A percentile compares a stretch with the other conserved stretches of the same genome.
Conservation (phyloP, 2,113 vertebrate species). For the Protobothrops mucrosquamatus region DNA sequence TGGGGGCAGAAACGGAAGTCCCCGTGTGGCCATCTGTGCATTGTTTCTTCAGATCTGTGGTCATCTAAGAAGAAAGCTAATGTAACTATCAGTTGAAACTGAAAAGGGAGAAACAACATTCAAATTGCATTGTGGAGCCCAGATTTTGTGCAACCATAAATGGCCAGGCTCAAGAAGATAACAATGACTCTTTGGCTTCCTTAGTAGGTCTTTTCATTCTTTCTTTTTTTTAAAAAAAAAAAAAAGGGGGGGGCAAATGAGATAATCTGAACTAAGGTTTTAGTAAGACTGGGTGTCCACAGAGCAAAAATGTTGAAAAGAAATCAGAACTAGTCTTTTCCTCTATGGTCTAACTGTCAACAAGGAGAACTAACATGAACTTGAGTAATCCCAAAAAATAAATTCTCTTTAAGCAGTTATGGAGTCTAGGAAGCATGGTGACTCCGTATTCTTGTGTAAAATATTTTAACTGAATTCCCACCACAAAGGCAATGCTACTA, state of each 20-base stretch:
- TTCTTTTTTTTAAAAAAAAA: neutral
- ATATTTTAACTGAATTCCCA: neutral
- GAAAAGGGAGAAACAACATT: neutral
- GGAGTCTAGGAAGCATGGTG: neutral
- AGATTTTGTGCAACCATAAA: neutral
- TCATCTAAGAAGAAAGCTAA: constrained; percentile 63
- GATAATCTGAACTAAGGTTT: neutral
- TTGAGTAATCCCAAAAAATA: neutral
- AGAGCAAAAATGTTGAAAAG: neutral
- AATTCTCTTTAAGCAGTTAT: neutral
- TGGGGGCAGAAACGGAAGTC: constrained; percentile 77
- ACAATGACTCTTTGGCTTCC: neutral
- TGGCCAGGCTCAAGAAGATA: neutral
- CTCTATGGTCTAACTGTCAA: neutral
- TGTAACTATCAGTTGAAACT: neutral
- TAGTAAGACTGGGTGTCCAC: neutral
- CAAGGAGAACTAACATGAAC: neutral
- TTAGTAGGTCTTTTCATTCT: neutral
- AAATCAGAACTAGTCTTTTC: neutral
- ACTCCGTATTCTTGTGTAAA: neutral
- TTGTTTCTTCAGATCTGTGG: constrained; percentile 75
- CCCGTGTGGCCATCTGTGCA: constrained; percentile 77
- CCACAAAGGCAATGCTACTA: neutral
- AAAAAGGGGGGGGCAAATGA: neutral
- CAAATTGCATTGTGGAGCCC: neutral